phyloP scores from a whole-genome alignment of 2,797 vertebrate genomes.

The Channa striata region DNA sequence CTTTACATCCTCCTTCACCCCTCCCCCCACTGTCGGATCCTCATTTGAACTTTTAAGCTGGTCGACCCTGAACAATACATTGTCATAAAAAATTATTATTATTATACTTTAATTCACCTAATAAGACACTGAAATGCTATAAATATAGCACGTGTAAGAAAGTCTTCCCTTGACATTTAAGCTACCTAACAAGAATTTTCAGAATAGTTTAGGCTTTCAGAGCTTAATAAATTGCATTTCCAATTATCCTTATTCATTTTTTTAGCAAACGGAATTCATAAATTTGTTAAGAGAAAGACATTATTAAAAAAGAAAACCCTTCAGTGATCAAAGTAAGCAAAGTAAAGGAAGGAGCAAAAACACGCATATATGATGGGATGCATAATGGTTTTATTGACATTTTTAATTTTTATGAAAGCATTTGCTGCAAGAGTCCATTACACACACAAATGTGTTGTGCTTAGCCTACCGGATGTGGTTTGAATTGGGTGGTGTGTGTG shows the following conservation, averaged over 20 bases:
- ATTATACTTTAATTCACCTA: background rate
- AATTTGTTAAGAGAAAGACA: too few relatives aligned
- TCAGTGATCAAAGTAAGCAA: too few relatives aligned
- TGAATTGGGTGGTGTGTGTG: background rate
- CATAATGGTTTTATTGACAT: too few relatives aligned
- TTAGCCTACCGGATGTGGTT: constrained; percentile 16
- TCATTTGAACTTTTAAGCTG: background rate
- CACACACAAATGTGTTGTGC: rapidly evolving
- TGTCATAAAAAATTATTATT: background rate
- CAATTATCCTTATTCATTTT: too few relatives aligned
- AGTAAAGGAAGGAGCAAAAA: too few relatives aligned
- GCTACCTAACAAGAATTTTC: background rate
- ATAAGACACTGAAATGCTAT: background rate
- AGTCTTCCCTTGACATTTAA: background rate
- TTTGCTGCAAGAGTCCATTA: background rate
- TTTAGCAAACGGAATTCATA: too few relatives aligned
- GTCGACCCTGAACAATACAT: background rate
- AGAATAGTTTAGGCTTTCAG: background rate
- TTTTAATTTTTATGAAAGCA: background rate
- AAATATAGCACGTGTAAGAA: background rate
- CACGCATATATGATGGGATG: too few relatives aligned
- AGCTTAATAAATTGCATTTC: background rate
- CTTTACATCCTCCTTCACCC: background rate
- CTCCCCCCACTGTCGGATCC: background rate
- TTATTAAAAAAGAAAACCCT: too few relatives aligned